Base-by-base conservation (phyloP, 2,797 vertebrate genomes). In the Scolopax rusticola region DNA sequence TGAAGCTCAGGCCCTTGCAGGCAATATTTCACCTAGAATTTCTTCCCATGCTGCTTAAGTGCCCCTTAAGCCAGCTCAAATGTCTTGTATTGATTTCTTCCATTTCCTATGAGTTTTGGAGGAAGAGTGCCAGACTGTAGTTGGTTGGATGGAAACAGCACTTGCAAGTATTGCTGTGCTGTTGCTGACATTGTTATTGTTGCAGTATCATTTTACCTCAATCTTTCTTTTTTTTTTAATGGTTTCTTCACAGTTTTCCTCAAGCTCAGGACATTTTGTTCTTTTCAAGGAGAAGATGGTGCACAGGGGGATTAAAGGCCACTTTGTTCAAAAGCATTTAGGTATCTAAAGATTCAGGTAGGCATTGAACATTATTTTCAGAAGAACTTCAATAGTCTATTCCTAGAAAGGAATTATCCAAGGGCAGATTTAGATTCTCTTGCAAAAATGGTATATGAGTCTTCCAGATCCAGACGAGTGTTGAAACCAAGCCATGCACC, bases 371-470 rank as follows among this genome's bases (percentile, higher is more conserved):
- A 1, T 88, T 64, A 75, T 94, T 96, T 94, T 90, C 81, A 92
- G 85, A 83, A 89, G 57, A 90, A 87, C 40, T 95, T 90, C 73
- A 83, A 38, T 33, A 54, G 32, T 11, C 20, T 69, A 1, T 94
- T 91, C 95, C 94, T 94, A 84, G 85, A 96, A 96, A 86, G 87
- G 24, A 89, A 79, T 84, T 91, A 84, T 54, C 60, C 74, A 68
- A 85, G 83, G 80, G 91, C 93, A 94, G 51, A 48, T 84, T 64
- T 77, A 80, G 64, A 78, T 82, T 90, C 32, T 57, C 12, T 68
- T 70, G 33, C 12, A 89, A 43, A 85, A 90, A 78, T 47, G 24
- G 3, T 59, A 53, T 47, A 19, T 20, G 40, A 3, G 32, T 67
- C 43, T 85, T 74, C 53, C 63, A 90, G 64, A 68, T 82, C 30